Conservation (phyloP, 2,888 invertebrate genomes). For the Yponomeuta sedellus region DNA sequence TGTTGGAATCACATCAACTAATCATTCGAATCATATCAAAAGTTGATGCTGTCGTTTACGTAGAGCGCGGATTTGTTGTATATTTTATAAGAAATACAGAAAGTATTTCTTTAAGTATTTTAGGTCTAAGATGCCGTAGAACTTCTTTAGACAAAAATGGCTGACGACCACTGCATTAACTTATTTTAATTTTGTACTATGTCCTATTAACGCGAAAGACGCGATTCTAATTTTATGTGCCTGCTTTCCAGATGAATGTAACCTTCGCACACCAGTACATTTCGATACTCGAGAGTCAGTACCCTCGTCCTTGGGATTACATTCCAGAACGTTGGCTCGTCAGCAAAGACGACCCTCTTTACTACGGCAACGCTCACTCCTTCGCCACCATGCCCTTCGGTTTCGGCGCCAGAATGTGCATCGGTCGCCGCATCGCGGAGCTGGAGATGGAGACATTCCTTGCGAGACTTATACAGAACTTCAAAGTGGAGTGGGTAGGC, state of each 20-base stretch:
- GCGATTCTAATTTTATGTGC: no score
- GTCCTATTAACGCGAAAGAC: no score
- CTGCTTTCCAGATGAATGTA: background rate
- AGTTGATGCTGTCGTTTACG: no score
- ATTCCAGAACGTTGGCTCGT: conserved; percentile 85
- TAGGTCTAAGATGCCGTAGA: no score
- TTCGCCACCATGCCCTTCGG: conserved; percentile 81
- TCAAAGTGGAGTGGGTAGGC: conserved; percentile 17
- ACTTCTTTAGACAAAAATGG: no score
- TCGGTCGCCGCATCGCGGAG: conserved; percentile 14
- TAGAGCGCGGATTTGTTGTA: no score
- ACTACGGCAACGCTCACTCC: conserved; percentile 71
- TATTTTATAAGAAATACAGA: no score
- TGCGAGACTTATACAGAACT: conserved; percentile 15
- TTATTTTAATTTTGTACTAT: no score
- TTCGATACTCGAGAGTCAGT: conserved; percentile 79
- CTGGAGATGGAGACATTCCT: conserved; percentile 16
- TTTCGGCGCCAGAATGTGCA: conserved; percentile 59
- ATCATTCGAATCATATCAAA: no score
- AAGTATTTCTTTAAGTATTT: no score
- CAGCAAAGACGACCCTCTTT: conserved; percentile 46
- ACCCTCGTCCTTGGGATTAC: conserved; percentile 78
- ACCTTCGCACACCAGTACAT: conserved; percentile 73
- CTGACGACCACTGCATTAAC: no score
- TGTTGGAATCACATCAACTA: no score